Evolutionary conservation across 2,888 invertebrate species (phyloP).

Genomic region (Monochamus alternatus): DNA sequence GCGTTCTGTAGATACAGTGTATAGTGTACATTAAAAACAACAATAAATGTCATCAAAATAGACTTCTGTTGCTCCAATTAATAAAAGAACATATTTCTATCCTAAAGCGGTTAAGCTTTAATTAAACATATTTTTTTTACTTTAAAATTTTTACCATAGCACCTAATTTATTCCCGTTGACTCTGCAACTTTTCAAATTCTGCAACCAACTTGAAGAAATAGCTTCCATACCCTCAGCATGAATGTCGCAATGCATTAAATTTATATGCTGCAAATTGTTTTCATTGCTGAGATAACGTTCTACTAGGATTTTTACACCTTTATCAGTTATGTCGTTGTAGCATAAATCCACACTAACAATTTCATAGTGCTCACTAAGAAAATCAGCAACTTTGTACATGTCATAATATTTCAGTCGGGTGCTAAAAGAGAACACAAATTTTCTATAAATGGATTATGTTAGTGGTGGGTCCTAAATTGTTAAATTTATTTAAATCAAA

Average conservation of each 20-base stretch:
- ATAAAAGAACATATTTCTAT: too few relatives aligned
- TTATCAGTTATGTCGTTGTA: conserved; percentile 75
- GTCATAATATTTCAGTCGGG: conserved; percentile 72
- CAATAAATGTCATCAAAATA: too few relatives aligned
- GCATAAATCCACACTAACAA: conserved; percentile 73
- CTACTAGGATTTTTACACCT: conserved; percentile 71
- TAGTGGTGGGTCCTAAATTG: too few relatives aligned
- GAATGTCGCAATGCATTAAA: conserved; percentile 75
- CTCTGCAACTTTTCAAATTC: conserved; percentile 72
- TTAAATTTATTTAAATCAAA: too few relatives aligned
- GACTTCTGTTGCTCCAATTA: too few relatives aligned
- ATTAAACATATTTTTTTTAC: too few relatives aligned
- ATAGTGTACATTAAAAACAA: too few relatives aligned
- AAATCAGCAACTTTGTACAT: conserved; percentile 73
- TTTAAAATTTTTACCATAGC: conserved; percentile 64
- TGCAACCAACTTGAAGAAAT: conserved; percentile 61
- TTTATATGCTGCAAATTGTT: conserved; percentile 74
- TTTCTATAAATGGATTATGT: neutral
- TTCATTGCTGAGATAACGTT: conserved; percentile 69
- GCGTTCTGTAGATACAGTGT: too few relatives aligned
- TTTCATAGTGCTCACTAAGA: conserved; percentile 68
- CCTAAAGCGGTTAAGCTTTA: too few relatives aligned
- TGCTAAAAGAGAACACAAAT: conserved; percentile 26
- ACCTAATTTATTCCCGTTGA: conserved; percentile 77
- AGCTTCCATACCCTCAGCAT: conserved; percentile 65